phyloP scores from a whole-genome alignment of 2,888 invertebrate genomes.

The Cephus nigrinus region DNA sequence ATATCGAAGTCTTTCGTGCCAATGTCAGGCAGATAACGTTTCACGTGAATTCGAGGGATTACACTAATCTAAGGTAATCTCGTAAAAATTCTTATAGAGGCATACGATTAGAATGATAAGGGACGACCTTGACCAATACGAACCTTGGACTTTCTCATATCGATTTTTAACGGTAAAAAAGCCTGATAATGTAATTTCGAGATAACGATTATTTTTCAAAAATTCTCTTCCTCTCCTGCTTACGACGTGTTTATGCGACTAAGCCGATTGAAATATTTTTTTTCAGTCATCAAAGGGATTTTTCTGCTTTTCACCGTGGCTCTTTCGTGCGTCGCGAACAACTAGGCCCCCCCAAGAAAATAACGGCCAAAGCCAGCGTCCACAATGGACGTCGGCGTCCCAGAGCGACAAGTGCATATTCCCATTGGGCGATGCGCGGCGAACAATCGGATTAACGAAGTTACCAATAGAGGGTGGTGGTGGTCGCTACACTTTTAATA shows the following conservation, averaged over 20 bases:
- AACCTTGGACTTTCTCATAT: not conserved
- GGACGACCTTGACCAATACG: not conserved
- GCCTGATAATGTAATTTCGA: not conserved
- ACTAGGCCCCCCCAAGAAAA: not conserved
- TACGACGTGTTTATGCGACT: too few relatives aligned
- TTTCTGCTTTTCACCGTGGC: not conserved
- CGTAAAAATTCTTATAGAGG: not conserved
- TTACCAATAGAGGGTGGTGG: slow-evolving; percentile 22
- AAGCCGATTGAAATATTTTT: not conserved
- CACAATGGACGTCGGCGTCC: slow-evolving; percentile 16
- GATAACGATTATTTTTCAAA: not conserved
- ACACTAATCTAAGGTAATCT: not conserved
- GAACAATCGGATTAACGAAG: slow-evolving; percentile 61
- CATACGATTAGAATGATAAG: not conserved
- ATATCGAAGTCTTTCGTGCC: not conserved
- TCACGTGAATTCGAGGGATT: not conserved
- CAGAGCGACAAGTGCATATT: slow-evolving; percentile 48
- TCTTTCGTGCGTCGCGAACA: too few relatives aligned
- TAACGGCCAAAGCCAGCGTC: slow-evolving; percentile 1
- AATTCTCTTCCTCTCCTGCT: not conserved
- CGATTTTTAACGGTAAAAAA: not conserved
- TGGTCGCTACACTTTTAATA: slow-evolving; percentile 9
- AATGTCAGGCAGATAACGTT: not conserved
- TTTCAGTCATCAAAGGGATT: not conserved
- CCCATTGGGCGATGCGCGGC: slow-evolving; percentile 42